Conservation (phyloP, 1,140 invertebrate species). For the Hyles vespertilio region DNA sequence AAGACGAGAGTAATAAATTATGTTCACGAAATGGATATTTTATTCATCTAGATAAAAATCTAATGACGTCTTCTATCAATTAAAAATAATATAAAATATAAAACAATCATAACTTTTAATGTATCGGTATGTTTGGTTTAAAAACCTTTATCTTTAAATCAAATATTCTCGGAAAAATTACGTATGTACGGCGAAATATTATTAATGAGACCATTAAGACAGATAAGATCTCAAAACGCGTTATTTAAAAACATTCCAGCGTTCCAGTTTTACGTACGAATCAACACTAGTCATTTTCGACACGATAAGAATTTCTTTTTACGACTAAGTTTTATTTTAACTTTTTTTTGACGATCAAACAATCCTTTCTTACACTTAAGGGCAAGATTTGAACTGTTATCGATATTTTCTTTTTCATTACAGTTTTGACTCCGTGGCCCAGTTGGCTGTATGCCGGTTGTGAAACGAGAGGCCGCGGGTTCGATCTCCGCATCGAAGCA, state of each 20-base stretch:
- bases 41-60: constrained; percentile 7
- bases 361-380: too few species aligned
- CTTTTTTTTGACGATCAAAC: too few species aligned
- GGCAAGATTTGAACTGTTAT: too few species aligned
- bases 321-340: too few species aligned
- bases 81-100: constrained; percentile 12
- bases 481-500: too few species aligned
- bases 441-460: too few species aligned
- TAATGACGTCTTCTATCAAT: constrained; percentile 28
- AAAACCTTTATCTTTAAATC: constrained; percentile 2
- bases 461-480: too few species aligned
- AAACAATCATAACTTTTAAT: constrained; percentile 9
- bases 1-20: constrained; percentile 1
- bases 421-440: too few species aligned
- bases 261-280: too few species aligned
- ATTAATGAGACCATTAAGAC: neutral
- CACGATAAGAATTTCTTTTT: too few species aligned
- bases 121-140: constrained; percentile 2
- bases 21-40: constrained; percentile 3
- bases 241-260: neutral
- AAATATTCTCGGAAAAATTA: neutral
- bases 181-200: constrained; percentile 3
- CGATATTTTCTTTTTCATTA: too few species aligned
- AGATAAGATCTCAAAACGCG: constrained; percentile 1
- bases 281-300: too few species aligned